Evolutionary conservation across 2,113 vertebrate species (phyloP).

Genomic region (Lethenteron reissneri): DNA sequence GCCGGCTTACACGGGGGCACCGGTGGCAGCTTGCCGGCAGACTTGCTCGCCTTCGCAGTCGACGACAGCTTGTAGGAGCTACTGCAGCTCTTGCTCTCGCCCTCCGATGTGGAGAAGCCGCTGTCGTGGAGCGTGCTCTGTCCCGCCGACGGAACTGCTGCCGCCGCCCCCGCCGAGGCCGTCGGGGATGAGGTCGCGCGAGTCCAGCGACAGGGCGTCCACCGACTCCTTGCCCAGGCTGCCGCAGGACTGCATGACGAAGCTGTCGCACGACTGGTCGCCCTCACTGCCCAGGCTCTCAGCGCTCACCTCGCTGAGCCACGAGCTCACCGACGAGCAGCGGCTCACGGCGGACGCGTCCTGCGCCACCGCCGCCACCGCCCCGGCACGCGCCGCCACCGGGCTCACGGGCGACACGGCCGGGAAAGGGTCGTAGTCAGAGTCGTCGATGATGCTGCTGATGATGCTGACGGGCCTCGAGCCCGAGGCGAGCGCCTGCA

Average conservation of each 20-base stretch:
- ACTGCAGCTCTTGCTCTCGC: neutral
- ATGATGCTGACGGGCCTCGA: conserved; percentile 69
- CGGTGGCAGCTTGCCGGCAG: neutral
- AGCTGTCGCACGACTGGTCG: conserved; percentile 62
- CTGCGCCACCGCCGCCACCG: neutral
- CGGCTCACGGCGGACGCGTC: conserved; percentile 27
- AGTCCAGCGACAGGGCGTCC: conserved; percentile 26
- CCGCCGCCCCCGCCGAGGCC: conserved; percentile 24
- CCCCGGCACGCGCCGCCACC: neutral
- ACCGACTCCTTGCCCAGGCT: conserved; percentile 61
- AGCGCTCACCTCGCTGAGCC: conserved; percentile 65
- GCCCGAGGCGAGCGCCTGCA: conserved; percentile 41
- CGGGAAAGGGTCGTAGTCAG: conserved; percentile 25
- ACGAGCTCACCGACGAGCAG: conserved; percentile 68
- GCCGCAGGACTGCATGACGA: conserved; percentile 45
- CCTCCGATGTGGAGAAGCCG: conserved; percentile 2
- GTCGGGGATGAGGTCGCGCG: conserved; percentile 13
- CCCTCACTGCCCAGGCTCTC: conserved; percentile 57
- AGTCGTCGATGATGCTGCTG: conserved; percentile 53
- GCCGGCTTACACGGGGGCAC: too few relatives aligned
- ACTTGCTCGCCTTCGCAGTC: neutral
- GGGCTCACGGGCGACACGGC: conserved; percentile 18
- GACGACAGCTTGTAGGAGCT: neutral
- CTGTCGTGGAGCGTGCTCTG: conserved; percentile 3
- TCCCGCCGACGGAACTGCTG: conserved; percentile 18